Evolutionary conservation across 1,140 invertebrate genomes (phyloP), one percentile per base, ranked within the genome.

Genomic region (Drosophila orosa): DNA sequence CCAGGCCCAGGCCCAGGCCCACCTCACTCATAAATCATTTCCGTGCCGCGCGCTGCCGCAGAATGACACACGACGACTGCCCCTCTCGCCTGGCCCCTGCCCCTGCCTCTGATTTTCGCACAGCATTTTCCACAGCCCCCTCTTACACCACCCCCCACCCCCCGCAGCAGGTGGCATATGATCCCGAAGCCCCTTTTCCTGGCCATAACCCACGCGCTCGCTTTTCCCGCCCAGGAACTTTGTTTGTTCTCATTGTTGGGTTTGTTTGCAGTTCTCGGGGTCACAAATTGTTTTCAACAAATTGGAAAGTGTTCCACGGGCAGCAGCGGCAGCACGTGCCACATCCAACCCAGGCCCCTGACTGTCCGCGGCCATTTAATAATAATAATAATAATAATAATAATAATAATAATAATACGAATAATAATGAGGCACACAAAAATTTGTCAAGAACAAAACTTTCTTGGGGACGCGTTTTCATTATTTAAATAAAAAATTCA

Each of bases 241-340:
- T 87, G 79, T 82, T 87, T 82, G 79, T 55, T 78, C 75, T 74
- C 74, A 67, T 68, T 78, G 83, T 80, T 68, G 78, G 42, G 62
- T 39, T 69, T 76, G 73, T 77, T 77, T 76, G 74, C 74, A 61
- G 73, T 77, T 75, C 55, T 71, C 57, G 72, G 74, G 75, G 47
- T 71, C 83, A 82, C 83, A 86, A 86, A 86, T 87, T 87, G 79
- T 87, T 86, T 86, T 87, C 84, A 87, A 87, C 83, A 87, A 87
- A 87, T 87, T 87, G 79, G 84, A 89, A 87, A 87, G 84, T 87
- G 79, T 87, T 83, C 76, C 72, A 74, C 76, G 79, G 74, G 73
- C 73, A 69, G 47, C 44, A 10, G 44, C 44, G 22, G 74, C 67
- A 71, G 81, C 81, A 77, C 81, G 80, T 84, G 80, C 80, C 80